Evolutionary conservation across 2,888 invertebrate species (phyloP).

Genomic region (Dynastes grantii): DNA sequence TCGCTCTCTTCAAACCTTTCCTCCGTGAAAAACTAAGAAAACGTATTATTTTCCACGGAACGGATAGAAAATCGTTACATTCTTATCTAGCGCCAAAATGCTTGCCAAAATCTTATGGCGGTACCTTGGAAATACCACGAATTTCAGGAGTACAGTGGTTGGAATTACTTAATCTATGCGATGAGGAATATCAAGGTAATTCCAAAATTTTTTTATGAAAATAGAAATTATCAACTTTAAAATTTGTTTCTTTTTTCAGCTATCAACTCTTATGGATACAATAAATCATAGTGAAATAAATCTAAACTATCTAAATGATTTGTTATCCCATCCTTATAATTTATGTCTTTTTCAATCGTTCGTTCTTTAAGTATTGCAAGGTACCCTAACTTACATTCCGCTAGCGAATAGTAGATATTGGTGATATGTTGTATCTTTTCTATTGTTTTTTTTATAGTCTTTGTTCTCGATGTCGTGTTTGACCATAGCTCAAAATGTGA

Average conservation of each 20-base stretch:
- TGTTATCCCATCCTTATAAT: conserved; percentile 11
- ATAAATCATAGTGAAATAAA: conserved; percentile 69
- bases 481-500: conserved; percentile 41
- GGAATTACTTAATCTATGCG: conserved; percentile 80
- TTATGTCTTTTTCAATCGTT: conserved; percentile 15
- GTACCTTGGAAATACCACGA: conserved; percentile 79
- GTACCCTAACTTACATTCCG: conserved; percentile 35
- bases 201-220: background rate
- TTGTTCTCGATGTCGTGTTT: background rate
- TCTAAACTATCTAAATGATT: background rate
- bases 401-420: conserved; percentile 36
- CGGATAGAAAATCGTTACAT: conserved; percentile 81
- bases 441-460: conserved; percentile 18
- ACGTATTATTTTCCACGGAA: conserved; percentile 87
- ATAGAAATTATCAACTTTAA: no score
- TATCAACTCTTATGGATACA: conserved; percentile 81
- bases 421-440: conserved; percentile 32
- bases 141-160: conserved; percentile 83
- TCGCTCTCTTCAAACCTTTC: conserved; percentile 92
- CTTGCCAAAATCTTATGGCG: conserved; percentile 82
- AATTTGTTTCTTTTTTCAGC: conserved; percentile 60
- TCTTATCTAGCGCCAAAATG: conserved; percentile 82
- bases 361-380: conserved; percentile 1
- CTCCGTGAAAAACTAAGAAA: conserved; percentile 87
- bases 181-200: conserved; percentile 82